These are phyloP conservation scores for Vulpes ferrilata DNA, from an alignment of 2,113 vertebrate species.

Conservation along the genomic window DNA sequence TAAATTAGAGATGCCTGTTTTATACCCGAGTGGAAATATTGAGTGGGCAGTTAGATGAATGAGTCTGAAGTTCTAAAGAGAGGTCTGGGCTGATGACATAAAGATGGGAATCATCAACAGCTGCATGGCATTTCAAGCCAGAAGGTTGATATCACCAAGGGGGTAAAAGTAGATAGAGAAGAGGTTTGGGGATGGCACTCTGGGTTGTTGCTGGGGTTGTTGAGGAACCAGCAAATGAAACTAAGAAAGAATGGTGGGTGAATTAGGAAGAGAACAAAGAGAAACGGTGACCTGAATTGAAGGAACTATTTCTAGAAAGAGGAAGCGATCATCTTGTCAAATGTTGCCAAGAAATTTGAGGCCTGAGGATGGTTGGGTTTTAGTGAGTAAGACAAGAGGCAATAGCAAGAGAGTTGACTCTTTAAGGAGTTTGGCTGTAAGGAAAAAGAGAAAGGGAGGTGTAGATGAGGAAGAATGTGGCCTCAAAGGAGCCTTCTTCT, in stretches of 20 bases:
- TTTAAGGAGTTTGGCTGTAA: not conserved
- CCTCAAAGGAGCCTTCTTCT: not conserved
- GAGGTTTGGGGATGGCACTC: not conserved
- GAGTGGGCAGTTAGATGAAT: not conserved
- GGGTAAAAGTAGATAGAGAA: not conserved
- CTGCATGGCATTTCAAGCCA: not conserved
- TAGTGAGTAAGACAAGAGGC: not conserved
- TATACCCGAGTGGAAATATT: not conserved
- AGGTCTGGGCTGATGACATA: not conserved
- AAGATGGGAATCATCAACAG: not conserved
- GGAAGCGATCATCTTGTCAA: not conserved
- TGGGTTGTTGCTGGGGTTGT: not conserved
- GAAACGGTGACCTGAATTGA: not conserved
- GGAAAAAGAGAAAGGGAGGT: not conserved
- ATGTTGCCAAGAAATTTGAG: not conserved
- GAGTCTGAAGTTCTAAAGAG: not conserved
- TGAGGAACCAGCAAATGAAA: not conserved
- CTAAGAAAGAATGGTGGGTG: not conserved
- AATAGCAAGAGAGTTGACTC: not conserved
- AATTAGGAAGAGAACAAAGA: not conserved
- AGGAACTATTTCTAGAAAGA: not conserved
- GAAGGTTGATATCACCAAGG: not conserved
- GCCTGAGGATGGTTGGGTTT: not conserved
- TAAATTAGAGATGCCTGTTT: not conserved
- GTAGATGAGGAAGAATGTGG: not conserved